Conservation (phyloP, 2,888 invertebrate species). For the Cheilosia grossa region DNA sequence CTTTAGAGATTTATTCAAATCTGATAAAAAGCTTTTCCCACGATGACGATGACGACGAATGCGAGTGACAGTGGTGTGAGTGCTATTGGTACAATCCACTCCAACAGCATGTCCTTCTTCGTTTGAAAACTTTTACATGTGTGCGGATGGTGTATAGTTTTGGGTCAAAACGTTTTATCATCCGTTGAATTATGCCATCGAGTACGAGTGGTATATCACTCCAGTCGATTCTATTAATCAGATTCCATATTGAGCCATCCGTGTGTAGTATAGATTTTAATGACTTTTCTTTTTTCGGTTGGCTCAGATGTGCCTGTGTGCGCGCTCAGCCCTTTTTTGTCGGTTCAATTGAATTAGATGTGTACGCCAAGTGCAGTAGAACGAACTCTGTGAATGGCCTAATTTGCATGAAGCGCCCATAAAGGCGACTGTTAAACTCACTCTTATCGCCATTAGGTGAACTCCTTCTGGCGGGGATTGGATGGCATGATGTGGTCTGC, state of each 20-base stretch:
- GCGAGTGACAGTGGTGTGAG: conserved; percentile 49
- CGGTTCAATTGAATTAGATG: conserved; percentile 66
- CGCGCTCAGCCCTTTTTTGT: not conserved
- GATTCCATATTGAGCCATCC: conserved; percentile 36
- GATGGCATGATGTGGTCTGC: not conserved
- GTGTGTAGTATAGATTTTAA: conserved; percentile 41
- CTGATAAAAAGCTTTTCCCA: conserved; percentile 67
- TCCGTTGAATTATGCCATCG: conserved; percentile 61
- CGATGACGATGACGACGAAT: conserved; percentile 46
- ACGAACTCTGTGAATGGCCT: conserved; percentile 57
- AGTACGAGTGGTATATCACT: conserved; percentile 39
- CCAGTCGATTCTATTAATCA: conserved; percentile 68
- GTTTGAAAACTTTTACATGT: conserved; percentile 2
- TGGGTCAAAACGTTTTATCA: conserved; percentile 64
- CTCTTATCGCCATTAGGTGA: conserved; percentile 57
- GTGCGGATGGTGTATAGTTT: conserved; percentile 64
- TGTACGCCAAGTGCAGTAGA: conserved; percentile 66
- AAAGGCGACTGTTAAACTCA: conserved; percentile 60
- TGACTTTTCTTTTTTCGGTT: conserved; percentile 44
- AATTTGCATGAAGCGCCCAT: conserved; percentile 66
- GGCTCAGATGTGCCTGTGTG: conserved; percentile 25
- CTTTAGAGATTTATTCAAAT: conserved; percentile 71
- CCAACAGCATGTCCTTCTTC: conserved; percentile 42
- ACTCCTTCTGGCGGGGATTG: conserved; percentile 25
- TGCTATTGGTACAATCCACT: conserved; percentile 31